A percentile compares a stretch with the other conserved stretches of the same genome.
phyloP scores from a whole-genome alignment of 2,797 vertebrate species.

The Gephyroberyx darwinii region DNA sequence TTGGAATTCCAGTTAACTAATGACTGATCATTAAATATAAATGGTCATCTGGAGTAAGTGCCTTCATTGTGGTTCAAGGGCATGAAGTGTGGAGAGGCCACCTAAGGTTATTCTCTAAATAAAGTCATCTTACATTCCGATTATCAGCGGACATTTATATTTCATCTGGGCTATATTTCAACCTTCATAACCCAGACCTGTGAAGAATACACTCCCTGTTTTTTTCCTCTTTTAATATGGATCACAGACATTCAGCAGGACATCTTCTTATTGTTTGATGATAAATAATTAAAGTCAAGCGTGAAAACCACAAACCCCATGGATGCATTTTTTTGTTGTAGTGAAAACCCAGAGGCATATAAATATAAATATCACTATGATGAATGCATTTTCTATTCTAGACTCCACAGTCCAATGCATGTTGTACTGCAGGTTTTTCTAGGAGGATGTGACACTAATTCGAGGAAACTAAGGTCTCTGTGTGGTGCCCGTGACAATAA shows the following conservation, averaged over 20 bases:
- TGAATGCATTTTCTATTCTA: not conserved
- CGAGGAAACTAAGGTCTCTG: not conserved
- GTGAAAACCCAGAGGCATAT: too few species aligned
- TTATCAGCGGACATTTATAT: constrained; percentile 25
- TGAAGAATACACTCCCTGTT: not conserved
- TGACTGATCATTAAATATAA: constrained; percentile 50
- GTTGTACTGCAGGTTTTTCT: not conserved
- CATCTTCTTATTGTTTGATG: not conserved
- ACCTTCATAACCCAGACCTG: not conserved
- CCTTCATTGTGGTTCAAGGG: constrained; percentile 21
- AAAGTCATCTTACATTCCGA: constrained; percentile 29
- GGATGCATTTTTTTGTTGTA: not conserved
- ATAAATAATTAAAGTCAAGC: constrained; percentile 4
- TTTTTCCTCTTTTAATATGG: not conserved
- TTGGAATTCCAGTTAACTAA: constrained; percentile 21
- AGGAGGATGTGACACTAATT: constrained; percentile 7
- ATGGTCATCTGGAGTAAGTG: constrained; percentile 21
- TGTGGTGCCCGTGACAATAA: not conserved
- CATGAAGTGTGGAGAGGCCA: not conserved
- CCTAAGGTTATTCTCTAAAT: constrained; percentile 34
- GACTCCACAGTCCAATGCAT: not conserved
- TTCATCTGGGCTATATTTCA: constrained; percentile 25
- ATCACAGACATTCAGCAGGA: constrained; percentile 11
- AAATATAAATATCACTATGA: not conserved
- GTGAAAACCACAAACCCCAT: not conserved